Evolutionary conservation across 2,888 invertebrate species (phyloP), one percentile per base, ranked within the genome.

Genomic region (Dasypolia templi): DNA sequence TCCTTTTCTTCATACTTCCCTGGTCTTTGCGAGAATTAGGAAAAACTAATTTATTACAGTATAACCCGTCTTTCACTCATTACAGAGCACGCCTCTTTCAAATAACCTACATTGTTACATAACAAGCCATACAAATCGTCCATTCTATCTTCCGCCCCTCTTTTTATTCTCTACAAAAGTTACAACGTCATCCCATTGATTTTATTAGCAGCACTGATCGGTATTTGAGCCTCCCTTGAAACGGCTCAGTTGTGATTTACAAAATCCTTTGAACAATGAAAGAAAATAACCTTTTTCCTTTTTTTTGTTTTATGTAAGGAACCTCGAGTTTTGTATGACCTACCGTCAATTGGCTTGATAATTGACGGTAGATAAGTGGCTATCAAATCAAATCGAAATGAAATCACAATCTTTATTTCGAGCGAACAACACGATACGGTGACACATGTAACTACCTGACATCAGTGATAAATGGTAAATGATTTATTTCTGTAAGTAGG

Each of bases 171-270:
- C 19, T 26, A 42, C 11, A 62, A 77, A 32, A 71, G 63, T 76
- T 59, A 81, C 71, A 80, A n/a, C 35, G 66, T 72, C 64, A 81
- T 76, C 59, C 35, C 59, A 72, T 81, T 26, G 39, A 56, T 68
- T 64, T 77, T 68, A 72, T 69, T 62, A 44, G 49, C 72, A 65
- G 55, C 42, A n/a, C 39, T 61, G 75, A 61, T 68, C 53, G 32
- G 26, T 3, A 26, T 55, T 26, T 32, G 29, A 32, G 53, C 53
- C 6, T 39, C 39, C 3, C 26, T 9, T 39, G 53, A 69, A 32
- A 53, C 19, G 44, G 22, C 12, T 69, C 17, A 11, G 53, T 55
- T 42, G 53, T n/a, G 53, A 55, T 68, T 64, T n/a, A 51, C n/a
- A 55, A 35, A 80, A 75, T 26, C 59, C 29, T 35, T 51, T 63